Percentiles rank a stretch among this genome's conserved stretches.
phyloP scores from a whole-genome alignment of 2,797 vertebrate genomes.

The Bradypus variegatus region DNA sequence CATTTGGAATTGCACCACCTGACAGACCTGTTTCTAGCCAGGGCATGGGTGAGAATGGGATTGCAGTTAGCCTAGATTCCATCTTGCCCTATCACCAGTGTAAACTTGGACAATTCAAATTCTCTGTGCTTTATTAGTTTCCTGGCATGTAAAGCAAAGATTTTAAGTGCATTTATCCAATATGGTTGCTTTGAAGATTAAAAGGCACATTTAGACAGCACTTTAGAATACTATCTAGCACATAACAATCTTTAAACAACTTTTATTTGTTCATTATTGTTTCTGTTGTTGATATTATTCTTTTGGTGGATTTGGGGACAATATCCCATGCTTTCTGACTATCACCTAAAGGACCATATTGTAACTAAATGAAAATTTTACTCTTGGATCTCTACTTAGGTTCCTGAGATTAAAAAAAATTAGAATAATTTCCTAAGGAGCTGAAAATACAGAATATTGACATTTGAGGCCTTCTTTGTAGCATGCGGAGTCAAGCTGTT shows the following conservation, averaged over 20 bases:
- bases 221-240: neutral
- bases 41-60: neutral
- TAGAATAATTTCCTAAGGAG: too few species aligned
- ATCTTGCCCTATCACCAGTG: neutral
- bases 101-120: neutral
- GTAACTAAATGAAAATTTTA: neutral
- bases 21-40: too few species aligned
- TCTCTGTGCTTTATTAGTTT: neutral
- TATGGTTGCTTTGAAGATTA: neutral
- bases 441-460: neutral
- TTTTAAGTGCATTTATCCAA: neutral
- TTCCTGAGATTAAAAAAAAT: neutral
- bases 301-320: neutral
- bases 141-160: neutral
- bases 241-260: neutral
- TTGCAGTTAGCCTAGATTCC: neutral
- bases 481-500: neutral
- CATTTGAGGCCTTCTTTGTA: neutral
- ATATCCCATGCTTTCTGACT: neutral
- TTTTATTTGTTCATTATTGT: neutral
- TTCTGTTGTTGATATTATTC: neutral
- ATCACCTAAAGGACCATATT: neutral
- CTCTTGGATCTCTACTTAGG: neutral
- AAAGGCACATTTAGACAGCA: neutral
- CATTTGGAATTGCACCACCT: accelerated